phyloP scores from a whole-genome alignment of 2,113 vertebrate species.

The Prolemur simus region DNA sequence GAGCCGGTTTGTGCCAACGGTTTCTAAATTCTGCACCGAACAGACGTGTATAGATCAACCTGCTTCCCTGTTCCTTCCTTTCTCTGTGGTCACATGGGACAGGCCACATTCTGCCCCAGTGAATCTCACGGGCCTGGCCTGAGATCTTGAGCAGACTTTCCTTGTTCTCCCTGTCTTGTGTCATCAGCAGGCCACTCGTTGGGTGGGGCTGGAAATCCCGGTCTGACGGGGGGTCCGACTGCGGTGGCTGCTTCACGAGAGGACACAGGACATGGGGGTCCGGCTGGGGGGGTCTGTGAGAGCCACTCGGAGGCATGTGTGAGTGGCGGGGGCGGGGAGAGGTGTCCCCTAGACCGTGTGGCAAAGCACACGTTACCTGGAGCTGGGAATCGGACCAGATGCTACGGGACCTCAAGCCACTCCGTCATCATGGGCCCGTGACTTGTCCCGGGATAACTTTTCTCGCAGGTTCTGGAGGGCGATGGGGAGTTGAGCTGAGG shows the following conservation, averaged over 20 bases:
- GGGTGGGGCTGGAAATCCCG: background rate
- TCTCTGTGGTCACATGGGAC: no score
- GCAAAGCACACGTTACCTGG: background rate
- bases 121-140: background rate
- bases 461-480: slow-evolving; percentile 45
- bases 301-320: background rate
- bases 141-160: background rate
- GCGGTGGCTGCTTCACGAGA: background rate
- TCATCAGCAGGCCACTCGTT: background rate
- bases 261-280: background rate
- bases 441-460: slow-evolving; percentile 54
- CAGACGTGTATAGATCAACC: background rate
- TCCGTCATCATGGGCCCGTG: slow-evolving; percentile 23
- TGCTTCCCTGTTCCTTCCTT: background rate
- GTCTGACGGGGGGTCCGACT: background rate
- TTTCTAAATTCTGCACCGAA: background rate
- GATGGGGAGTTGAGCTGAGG: slow-evolving; percentile 11
- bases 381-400: slow-evolving; percentile 24
- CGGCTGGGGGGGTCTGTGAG: background rate
- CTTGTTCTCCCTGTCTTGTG: background rate
- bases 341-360: fast-evolving
- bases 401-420: slow-evolving; percentile 4
- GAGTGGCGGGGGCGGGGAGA: background rate
- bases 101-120: background rate
- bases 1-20: background rate